Conservation (phyloP, 1,140 invertebrate genomes). For the Drosophila lacertosa region DNA sequence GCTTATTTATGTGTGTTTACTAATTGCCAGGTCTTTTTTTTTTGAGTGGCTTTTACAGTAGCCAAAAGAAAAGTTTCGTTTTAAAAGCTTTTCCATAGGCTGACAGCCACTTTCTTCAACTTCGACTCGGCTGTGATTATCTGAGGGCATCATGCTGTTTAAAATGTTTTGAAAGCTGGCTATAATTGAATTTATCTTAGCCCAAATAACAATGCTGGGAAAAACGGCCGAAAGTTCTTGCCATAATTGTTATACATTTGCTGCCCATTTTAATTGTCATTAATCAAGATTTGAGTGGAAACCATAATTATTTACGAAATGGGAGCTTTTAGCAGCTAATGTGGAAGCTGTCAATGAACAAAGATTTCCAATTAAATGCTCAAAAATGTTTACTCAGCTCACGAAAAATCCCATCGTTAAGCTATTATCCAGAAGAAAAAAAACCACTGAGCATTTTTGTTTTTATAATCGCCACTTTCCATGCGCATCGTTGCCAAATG, state of each 20-base stretch:
- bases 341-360: background rate
- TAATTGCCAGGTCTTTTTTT: constrained; percentile 47
- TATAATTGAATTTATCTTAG: constrained; percentile 68
- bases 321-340: background rate
- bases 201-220: constrained; percentile 27
- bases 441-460: no score
- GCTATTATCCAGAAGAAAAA: no score
- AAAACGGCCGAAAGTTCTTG: constrained; percentile 42
- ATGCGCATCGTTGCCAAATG: constrained; percentile 60
- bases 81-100: constrained; percentile 61
- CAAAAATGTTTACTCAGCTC: constrained; percentile 34
- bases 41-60: constrained; percentile 25
- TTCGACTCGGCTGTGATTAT: constrained; percentile 23
- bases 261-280: constrained; percentile 40
- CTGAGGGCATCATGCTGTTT: constrained; percentile 26
- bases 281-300: constrained; percentile 41
- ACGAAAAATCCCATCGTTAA: constrained; percentile 51
- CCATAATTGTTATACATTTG: constrained; percentile 18
- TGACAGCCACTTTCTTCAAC: constrained; percentile 43
- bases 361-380: constrained; percentile 34
- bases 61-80: constrained; percentile 43
- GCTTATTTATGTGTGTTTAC: constrained; percentile 62
- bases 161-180: constrained; percentile 65
- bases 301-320: constrained; percentile 1
- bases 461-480: constrained; percentile 73